Evolutionary conservation across 2,797 vertebrate genomes (phyloP).

Genomic region (Notolabrus celidotus): DNA sequence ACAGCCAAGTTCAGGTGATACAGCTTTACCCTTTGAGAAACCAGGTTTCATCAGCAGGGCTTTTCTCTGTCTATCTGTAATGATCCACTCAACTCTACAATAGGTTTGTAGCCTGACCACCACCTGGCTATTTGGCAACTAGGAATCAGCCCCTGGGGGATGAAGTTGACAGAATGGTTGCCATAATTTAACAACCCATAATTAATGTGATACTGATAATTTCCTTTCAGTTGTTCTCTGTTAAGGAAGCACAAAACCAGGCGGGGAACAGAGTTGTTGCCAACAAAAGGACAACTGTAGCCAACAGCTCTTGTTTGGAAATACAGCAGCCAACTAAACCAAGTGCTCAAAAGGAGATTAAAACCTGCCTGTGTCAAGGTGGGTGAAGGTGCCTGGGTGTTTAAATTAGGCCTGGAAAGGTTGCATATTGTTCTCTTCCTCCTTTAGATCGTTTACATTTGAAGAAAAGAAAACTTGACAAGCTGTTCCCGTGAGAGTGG

Average conservation of each 20-base stretch:
- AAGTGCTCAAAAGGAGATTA: conserved; percentile 1
- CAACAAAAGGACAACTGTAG: conserved; percentile 10
- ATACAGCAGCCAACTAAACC: neutral
- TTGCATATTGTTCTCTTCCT: conserved; percentile 3
- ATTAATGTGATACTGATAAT: conserved; percentile 38
- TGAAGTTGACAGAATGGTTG: conserved; percentile 27
- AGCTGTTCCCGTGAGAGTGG: conserved; percentile 39
- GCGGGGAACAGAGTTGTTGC: neutral
- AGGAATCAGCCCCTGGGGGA: conserved; percentile 22
- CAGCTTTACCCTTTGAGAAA: neutral
- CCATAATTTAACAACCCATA: conserved; percentile 29
- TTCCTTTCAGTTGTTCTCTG: conserved; percentile 22
- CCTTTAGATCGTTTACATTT: conserved; percentile 41
- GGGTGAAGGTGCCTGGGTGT: conserved; percentile 3
- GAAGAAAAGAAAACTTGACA: conserved; percentile 62
- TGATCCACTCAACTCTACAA: neutral
- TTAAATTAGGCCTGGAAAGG: conserved; percentile 20
- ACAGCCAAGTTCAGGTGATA: conserved; percentile 9
- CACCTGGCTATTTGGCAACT: conserved; percentile 43
- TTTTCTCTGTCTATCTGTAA: conserved; percentile 5
- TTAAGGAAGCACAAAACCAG: neutral
- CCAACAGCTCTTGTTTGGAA: neutral
- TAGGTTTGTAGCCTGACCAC: conserved; percentile 3
- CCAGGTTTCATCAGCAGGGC: neutral
- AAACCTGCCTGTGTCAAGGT: conserved; percentile 18